phyloP scores from a whole-genome alignment of 2,888 invertebrate genomes.

The Argyra leucocephala region DNA sequence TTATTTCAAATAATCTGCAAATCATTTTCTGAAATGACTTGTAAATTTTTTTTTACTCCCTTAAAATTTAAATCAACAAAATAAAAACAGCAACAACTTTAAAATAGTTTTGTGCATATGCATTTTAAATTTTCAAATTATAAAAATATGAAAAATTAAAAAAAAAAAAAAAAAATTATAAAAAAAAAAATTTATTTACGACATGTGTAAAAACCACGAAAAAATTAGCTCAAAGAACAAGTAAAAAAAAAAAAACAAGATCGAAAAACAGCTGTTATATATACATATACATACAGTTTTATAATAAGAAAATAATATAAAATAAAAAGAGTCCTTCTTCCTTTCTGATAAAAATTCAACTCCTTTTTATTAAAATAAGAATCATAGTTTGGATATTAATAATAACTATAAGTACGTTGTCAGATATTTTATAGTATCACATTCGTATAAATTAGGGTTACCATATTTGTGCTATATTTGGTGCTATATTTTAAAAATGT shows the following conservation, averaged over 20 bases:
- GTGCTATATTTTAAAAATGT: no score
- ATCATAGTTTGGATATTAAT: no score
- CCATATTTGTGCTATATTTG: no score
- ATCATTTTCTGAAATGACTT: neutral
- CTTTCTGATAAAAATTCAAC: neutral
- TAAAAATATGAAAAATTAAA: no score
- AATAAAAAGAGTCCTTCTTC: neutral
- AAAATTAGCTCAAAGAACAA: neutral
- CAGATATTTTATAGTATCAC: no score
- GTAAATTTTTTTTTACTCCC: neutral
- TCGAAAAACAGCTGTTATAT: neutral
- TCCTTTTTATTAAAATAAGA: no score
- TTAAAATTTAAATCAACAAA: neutral
- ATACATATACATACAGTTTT: neutral
- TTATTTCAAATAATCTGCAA: no score
- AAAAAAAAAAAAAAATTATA: no score
- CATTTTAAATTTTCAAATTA: neutral
- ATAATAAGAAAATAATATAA: no score
- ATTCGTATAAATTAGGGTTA: no score
- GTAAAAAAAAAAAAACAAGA: neutral
- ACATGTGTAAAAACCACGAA: constrained; percentile 6
- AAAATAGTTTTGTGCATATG: neutral
- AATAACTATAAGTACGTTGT: no score
- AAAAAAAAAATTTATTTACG: neutral
- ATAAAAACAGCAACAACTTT: neutral